Conservation (phyloP, 2,888 invertebrate species). For the Kuschelorhynchus macadamiae region DNA sequence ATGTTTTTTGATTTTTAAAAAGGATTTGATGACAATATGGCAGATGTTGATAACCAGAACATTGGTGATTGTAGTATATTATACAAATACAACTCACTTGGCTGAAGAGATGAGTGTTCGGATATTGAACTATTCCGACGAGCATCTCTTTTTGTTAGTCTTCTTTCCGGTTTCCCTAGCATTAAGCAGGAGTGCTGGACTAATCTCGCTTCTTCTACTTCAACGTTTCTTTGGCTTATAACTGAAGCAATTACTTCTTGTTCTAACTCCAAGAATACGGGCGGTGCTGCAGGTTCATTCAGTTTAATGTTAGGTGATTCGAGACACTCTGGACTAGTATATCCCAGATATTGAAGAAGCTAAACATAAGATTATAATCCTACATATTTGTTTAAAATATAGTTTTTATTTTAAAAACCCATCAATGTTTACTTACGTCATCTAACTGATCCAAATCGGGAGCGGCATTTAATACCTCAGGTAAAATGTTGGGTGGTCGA, state of each 20-base stretch:
- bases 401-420: too few relatives aligned
- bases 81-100: constrained; percentile 45
- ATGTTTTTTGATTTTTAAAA: too few relatives aligned
- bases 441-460: constrained; percentile 93
- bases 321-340: constrained; percentile 91
- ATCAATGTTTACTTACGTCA: constrained; percentile 79
- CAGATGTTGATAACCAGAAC: too few relatives aligned
- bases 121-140: constrained; percentile 50
- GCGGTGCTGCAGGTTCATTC: constrained; percentile 84
- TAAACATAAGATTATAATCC: constrained; percentile 62
- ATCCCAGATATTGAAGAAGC: constrained; percentile 91
- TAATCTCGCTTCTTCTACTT: constrained; percentile 76
- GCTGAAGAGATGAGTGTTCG: constrained; percentile 39
- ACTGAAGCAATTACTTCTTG: constrained; percentile 89
- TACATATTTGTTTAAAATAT: too few relatives aligned
- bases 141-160: constrained; percentile 59
- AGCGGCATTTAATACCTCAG: constrained; percentile 85
- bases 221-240: constrained; percentile 87
- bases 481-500: constrained; percentile 82
- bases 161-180: constrained; percentile 62
- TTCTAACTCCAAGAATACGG: constrained; percentile 83
- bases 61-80: too few relatives aligned
- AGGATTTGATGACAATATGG: too few relatives aligned
- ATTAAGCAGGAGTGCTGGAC: constrained; percentile 62
- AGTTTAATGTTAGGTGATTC: constrained; percentile 77